phyloP scores from a whole-genome alignment of 2,888 invertebrate genomes.

The Perithous albicinctus region DNA sequence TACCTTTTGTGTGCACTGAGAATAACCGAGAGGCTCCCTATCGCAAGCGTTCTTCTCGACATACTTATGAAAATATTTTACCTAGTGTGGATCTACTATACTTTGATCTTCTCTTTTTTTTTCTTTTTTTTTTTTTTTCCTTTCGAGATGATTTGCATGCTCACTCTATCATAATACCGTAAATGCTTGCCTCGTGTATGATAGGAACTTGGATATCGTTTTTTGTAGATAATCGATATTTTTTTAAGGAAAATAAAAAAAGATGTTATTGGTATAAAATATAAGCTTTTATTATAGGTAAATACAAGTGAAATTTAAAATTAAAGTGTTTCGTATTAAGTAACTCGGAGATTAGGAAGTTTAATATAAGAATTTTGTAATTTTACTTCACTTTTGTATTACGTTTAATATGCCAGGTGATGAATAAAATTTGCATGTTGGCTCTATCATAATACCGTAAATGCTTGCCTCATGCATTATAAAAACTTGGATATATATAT shows the following conservation, averaged over 20 bases:
- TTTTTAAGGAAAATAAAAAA: neutral
- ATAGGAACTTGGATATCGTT: neutral
- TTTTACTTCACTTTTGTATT: too few relatives aligned
- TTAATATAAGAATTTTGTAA: too few relatives aligned
- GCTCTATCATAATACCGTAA: neutral
- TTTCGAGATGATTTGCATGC: conserved; percentile 16
- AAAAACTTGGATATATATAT: too few relatives aligned
- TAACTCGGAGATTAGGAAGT: too few relatives aligned
- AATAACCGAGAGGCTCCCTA: neutral
- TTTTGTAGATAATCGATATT: neutral
- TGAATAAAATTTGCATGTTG: conserved; percentile 30
- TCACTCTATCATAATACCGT: neutral
- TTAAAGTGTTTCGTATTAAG: too few relatives aligned
- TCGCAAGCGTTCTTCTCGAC: neutral
- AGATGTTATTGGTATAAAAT: too few relatives aligned
- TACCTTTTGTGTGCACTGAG: conserved; percentile 3
- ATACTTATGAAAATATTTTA: conserved; percentile 25
- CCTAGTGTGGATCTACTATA: neutral
- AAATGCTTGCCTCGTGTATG: neutral
- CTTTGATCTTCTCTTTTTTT: conserved; percentile 10
- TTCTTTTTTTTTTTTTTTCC: too few relatives aligned
- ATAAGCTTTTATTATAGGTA: too few relatives aligned
- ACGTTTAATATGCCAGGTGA: too few relatives aligned
- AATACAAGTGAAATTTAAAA: too few relatives aligned
- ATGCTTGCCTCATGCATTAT: neutral